Evolutionary conservation across 2,888 invertebrate genomes (phyloP).

Genomic region (Protonemura montana): DNA sequence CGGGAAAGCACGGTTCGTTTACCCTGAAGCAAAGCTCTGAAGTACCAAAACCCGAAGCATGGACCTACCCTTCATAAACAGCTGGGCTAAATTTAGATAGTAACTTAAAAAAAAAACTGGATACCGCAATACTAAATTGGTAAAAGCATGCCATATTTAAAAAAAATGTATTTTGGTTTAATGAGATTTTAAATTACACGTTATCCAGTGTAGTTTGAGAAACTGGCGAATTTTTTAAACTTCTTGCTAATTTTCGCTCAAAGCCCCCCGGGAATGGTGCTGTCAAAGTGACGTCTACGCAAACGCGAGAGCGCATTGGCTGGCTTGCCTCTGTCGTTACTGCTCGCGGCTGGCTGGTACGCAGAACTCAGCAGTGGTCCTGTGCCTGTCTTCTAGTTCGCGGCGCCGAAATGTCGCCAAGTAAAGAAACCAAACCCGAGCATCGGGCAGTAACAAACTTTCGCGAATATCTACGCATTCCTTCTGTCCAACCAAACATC

Average conservation of each 20-base stretch:
- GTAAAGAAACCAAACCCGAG: slow-evolving; percentile 48
- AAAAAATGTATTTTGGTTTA: not conserved
- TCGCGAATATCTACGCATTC: slow-evolving; percentile 62
- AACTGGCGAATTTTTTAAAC: not conserved
- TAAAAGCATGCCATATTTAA: not conserved
- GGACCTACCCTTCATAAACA: not conserved
- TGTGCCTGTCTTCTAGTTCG: not conserved
- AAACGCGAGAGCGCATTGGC: not conserved
- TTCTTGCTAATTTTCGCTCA: not conserved
- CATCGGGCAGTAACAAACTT: slow-evolving; percentile 60
- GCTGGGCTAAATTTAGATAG: not conserved
- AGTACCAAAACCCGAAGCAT: too few species aligned
- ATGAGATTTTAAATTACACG: not conserved
- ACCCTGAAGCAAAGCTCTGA: not conserved
- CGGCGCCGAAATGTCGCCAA: not conserved
- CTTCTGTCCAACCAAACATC: slow-evolving; percentile 64
- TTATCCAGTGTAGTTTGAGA: not conserved
- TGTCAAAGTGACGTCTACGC: slow-evolving; percentile 12
- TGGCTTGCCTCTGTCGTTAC: too few species aligned
- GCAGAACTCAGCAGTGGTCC: not conserved
- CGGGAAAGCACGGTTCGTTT: not conserved
- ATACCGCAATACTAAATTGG: too few species aligned
- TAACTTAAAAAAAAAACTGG: not conserved
- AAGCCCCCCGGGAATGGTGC: not conserved
- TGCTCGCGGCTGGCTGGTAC: not conserved